Conservation (phyloP, 2,888 invertebrate species). For the Lottia scabra region DNA sequence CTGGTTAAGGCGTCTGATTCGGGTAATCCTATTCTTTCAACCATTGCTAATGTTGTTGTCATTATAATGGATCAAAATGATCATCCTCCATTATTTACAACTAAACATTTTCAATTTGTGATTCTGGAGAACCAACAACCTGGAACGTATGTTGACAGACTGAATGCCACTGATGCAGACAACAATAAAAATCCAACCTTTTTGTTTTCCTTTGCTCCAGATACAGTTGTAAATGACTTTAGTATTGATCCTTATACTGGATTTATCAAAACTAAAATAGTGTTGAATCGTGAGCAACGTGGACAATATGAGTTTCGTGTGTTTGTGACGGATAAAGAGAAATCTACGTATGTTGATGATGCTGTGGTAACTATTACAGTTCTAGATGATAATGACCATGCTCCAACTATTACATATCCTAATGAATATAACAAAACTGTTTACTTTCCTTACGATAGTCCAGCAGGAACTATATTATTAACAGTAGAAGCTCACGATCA, state of each 20-base stretch:
- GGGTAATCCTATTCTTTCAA: conserved; percentile 75
- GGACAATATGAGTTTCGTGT: conserved; percentile 31
- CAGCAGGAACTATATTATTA: conserved; percentile 40
- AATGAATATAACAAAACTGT: conserved; percentile 41
- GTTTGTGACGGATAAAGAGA: conserved; percentile 31
- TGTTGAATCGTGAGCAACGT: conserved; percentile 28
- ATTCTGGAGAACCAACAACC: conserved; percentile 28
- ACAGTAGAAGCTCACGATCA: conserved; percentile 40
- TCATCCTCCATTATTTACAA: conserved; percentile 36
- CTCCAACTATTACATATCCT: conserved; percentile 47
- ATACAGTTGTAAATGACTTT: conserved; percentile 20
- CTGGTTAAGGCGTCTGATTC: conserved; percentile 88
- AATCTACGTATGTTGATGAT: conserved; percentile 28
- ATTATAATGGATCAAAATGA: conserved; percentile 96
- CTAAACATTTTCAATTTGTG: conserved; percentile 27
- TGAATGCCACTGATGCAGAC: conserved; percentile 32
- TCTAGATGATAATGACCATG: conserved; percentile 49
- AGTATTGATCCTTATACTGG: conserved; percentile 32
- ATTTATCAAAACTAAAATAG: conserved; percentile 24
- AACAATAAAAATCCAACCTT: conserved; percentile 9
- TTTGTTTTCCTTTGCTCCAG: conserved; percentile 9
- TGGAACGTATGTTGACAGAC: conserved; percentile 26
- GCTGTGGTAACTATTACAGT: conserved; percentile 43
- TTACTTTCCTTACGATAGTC: conserved; percentile 30
- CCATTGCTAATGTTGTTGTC: conserved; percentile 91